Conservation (phyloP, 2,888 invertebrate species). For the Trachelus troglodyta region DNA sequence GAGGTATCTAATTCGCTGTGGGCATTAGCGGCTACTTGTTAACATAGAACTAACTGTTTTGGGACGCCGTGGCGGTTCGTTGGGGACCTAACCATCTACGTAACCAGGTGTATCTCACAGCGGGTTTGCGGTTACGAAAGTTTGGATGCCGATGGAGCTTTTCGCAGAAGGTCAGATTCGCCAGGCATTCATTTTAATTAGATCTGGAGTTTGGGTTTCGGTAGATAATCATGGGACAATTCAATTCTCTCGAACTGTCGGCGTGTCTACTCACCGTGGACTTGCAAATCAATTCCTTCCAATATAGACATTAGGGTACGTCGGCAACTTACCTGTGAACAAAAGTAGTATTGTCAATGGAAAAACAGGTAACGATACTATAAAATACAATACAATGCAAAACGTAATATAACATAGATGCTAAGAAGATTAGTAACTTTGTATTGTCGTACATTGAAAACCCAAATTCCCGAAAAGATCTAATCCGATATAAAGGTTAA, state of each 20-base stretch:
- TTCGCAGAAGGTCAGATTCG: not conserved
- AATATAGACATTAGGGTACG: not conserved
- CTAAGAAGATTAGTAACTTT: too few species aligned
- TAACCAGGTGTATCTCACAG: not conserved
- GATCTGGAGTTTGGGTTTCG: not conserved
- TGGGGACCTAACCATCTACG: not conserved
- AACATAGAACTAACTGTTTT: not conserved
- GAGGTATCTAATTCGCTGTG: not conserved
- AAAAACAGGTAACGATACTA: not conserved
- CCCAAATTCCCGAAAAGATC: not conserved
- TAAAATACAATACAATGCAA: not conserved
- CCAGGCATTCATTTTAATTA: not conserved
- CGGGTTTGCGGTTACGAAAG: slow-evolving; percentile 1
- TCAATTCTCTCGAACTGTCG: not conserved
- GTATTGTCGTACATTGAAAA: too few species aligned
- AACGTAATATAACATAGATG: too few species aligned
- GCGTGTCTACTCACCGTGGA: not conserved
- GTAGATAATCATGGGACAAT: not conserved
- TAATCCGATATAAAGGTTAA: not conserved
- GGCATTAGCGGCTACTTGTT: not conserved
- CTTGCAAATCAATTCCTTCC: not conserved
- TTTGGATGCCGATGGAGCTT: not conserved
- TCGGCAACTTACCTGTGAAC: slow-evolving; percentile 25
- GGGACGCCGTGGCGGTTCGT: not conserved
- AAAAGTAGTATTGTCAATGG: slow-evolving; percentile 4